Conservation (phyloP, 2,888 invertebrate genomes). For the Stomorhina lunata region DNA sequence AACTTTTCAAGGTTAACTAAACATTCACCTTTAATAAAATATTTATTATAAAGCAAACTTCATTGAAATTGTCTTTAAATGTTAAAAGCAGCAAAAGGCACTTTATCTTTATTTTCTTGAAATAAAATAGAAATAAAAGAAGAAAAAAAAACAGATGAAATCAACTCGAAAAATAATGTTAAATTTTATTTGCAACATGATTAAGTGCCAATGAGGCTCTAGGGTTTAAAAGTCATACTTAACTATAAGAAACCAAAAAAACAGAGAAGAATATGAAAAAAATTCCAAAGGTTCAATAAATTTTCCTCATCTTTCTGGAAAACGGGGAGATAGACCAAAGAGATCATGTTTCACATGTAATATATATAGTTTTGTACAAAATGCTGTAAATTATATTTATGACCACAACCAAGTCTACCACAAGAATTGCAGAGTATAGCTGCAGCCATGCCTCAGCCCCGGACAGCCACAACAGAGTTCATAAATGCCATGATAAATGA, state of each 20-base stretch:
- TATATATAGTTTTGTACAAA: background rate
- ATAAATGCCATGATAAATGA: constrained; percentile 59
- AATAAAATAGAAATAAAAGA: no score
- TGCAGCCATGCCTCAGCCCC: background rate
- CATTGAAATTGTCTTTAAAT: background rate
- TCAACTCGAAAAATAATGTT: constrained; percentile 51
- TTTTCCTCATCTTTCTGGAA: constrained; percentile 42
- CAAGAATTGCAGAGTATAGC: background rate
- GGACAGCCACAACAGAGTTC: constrained; percentile 5
- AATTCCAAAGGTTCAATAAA: constrained; percentile 48
- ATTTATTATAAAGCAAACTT: background rate
- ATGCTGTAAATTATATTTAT: constrained; percentile 55
- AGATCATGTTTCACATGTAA: constrained; percentile 32
- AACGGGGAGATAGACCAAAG: constrained; percentile 1
- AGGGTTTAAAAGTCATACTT: constrained; percentile 54
- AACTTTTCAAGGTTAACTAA: background rate
- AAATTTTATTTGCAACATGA: constrained; percentile 51
- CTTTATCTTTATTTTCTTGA: background rate
- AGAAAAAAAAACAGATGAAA: constrained; percentile 16
- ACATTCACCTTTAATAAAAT: background rate
- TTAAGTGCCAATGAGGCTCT: constrained; percentile 59
- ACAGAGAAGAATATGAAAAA: background rate
- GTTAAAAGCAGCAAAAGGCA: constrained; percentile 3
- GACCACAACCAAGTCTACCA: constrained; percentile 32
- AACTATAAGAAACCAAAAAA: background rate